Evolutionary conservation across 2,797 vertebrate species (phyloP).

Genomic region (Bradypus variegatus): DNA sequence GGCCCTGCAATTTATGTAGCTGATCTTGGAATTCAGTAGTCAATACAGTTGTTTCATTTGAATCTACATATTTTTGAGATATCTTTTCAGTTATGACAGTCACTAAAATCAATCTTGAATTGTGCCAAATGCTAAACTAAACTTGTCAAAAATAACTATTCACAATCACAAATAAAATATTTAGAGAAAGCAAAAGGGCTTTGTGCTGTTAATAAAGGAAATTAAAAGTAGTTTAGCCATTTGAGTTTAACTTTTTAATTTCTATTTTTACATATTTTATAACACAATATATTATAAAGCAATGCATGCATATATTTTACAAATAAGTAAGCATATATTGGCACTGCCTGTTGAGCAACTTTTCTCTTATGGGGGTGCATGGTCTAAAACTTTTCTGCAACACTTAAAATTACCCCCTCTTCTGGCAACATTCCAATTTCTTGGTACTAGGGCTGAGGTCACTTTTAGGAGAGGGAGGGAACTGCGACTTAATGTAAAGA

Average conservation of each 20-base stretch:
- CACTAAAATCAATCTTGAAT: background rate
- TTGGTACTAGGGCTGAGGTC: background rate
- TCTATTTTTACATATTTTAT: background rate
- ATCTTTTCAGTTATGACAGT: background rate
- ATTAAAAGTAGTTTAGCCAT: background rate
- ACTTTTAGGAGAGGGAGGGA: background rate
- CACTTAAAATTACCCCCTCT: background rate
- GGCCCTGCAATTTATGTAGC: background rate
- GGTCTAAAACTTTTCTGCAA: background rate
- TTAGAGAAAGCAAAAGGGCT: constrained; percentile 22
- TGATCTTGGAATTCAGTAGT: background rate
- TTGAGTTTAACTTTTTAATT: background rate
- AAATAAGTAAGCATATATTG: background rate
- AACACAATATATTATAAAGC: background rate
- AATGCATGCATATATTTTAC: background rate
- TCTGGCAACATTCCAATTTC: background rate
- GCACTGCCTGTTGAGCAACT: background rate
- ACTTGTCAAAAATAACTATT: background rate
- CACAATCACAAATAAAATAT: background rate
- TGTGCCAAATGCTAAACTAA: background rate
- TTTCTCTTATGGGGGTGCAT: background rate
- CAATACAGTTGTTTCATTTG: background rate
- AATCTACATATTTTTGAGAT: background rate
- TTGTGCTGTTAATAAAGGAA: background rate
- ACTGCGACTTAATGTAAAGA: background rate